Evolutionary conservation across 2,888 invertebrate species (phyloP).

Genomic region (Cylindroiulus punctatus): DNA sequence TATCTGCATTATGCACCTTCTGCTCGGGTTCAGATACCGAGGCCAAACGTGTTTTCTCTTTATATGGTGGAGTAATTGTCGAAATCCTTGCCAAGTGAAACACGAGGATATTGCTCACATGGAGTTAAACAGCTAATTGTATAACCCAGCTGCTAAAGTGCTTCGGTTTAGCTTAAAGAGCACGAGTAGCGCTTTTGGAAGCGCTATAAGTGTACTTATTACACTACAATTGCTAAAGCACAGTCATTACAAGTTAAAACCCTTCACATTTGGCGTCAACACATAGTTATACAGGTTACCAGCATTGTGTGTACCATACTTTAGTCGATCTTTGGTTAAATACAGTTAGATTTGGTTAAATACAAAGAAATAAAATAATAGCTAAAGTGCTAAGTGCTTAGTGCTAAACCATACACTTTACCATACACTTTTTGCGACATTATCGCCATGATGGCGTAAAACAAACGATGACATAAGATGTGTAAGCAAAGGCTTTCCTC

Average conservation of each 20-base stretch:
- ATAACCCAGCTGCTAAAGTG: background rate
- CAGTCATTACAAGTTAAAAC: too few species aligned
- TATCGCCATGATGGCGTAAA: background rate
- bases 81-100: conserved; percentile 15
- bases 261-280: too few species aligned
- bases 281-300: too few species aligned
- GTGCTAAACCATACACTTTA: background rate
- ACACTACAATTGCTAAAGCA: too few species aligned
- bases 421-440: background rate
- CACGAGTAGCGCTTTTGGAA: background rate
- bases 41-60: background rate
- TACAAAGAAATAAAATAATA: too few species aligned
- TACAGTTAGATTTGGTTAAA: too few species aligned
- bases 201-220: background rate
- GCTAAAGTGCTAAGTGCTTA: too few species aligned
- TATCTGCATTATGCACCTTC: background rate
- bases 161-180: background rate
- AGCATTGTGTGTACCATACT: too few species aligned
- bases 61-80: background rate
- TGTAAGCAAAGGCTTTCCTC: conserved; percentile 3
- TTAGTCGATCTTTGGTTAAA: too few species aligned
- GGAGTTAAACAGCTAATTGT: background rate
- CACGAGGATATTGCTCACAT: background rate
- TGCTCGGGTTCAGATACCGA: background rate
- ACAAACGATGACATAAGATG: background rate